Evolutionary conservation across 1,140 invertebrate species (phyloP), one percentile per base, ranked within the genome.

Genomic region (Micrasema minimum): DNA sequence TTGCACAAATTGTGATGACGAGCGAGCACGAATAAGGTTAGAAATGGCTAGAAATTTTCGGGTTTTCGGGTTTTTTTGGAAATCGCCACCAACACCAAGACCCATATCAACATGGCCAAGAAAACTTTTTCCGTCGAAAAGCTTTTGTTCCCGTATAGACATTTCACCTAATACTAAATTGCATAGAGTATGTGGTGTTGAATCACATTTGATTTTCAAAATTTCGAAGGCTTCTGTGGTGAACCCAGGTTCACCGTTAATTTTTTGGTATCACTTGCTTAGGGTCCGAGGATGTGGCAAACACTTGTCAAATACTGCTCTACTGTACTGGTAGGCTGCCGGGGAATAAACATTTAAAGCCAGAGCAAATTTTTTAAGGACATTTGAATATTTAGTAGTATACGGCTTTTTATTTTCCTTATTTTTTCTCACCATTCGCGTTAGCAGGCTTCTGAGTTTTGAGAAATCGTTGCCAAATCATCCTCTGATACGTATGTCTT

Each of bases 271-370:
- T 81, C 81, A 84, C 45, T 76, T 79, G n/a, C 59, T 69, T 35
- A 84, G 64, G 6, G 78, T 82, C 14, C 72, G 73, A 14, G 77
- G 77, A 77, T 83, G 79, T 45, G 82, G 82, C 64, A 84, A 77
- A 45, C 31, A 69, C 51, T 76, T 77, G 67, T 78, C 72, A 72
- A 82, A 83, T 66, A 71, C 69, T 64, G 77, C 70, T 65, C 82
- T 72, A 6, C 81, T 77, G 80, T 80, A 83, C 72, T 77, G 71
- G 71, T 81, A 83, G 41, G 77, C 78, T 75, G 76, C 77, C 22
- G 78, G 73, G 14, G 77, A 79, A 72, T 80, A 81, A 78, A 79
- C 83, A 68, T 82, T 65, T 26, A 83, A 66, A 20, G 82, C 83
- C 9, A 82, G 62, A 57, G 62, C 35, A 31, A 22, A 55, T 14